Evolutionary conservation across 2,797 vertebrate genomes (phyloP).

Genomic region (Chelmon rostratus): DNA sequence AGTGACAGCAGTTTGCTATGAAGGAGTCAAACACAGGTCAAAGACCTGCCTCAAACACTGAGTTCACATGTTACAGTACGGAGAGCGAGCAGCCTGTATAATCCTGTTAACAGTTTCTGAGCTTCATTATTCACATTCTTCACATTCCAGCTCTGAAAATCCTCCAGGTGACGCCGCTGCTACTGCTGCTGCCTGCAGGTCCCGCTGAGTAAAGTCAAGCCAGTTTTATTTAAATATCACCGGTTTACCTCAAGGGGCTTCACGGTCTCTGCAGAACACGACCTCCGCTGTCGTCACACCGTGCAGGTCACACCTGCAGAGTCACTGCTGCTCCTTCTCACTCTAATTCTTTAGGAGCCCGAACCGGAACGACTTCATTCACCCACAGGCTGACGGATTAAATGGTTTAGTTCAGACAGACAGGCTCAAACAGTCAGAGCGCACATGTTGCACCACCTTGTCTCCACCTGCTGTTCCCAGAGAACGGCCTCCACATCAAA

Average conservation of each 20-base stretch:
- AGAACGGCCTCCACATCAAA: too few species aligned
- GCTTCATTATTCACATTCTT: constrained; percentile 66
- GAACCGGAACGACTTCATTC: too few species aligned
- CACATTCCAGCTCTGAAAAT: constrained; percentile 64
- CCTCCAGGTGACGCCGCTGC: constrained; percentile 39
- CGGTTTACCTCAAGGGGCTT: background rate
- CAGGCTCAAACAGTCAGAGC: too few species aligned
- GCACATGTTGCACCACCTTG: too few species aligned
- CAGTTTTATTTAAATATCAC: background rate
- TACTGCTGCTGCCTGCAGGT: constrained; percentile 11
- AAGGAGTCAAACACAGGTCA: background rate
- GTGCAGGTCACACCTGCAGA: background rate
- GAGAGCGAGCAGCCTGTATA: constrained; percentile 30
- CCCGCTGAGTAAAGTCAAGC: background rate
- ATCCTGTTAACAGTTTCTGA: constrained; percentile 44
- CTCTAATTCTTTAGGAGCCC: too few species aligned
- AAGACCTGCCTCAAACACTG: background rate
- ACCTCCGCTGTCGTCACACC: background rate
- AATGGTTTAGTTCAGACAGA: too few species aligned
- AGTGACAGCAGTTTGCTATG: background rate
- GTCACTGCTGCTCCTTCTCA: too few species aligned
- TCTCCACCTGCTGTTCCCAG: too few species aligned
- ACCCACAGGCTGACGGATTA: too few species aligned
- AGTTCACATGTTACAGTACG: constrained; percentile 12
- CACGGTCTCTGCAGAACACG: too few species aligned